Evolutionary conservation across 1,140 invertebrate genomes (phyloP).

Genomic region (Bombus affinis): DNA sequence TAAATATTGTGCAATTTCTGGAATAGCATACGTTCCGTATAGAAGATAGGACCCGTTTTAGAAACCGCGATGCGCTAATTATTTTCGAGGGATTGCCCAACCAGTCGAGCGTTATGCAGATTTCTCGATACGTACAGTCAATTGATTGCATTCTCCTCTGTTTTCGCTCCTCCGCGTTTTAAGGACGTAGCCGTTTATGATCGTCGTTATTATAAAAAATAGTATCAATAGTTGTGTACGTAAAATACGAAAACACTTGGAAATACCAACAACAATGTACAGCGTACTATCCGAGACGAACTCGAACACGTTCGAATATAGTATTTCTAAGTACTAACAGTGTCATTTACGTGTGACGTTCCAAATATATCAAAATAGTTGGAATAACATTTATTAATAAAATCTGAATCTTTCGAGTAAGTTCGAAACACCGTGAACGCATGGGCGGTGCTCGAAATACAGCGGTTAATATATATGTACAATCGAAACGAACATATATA

Average conservation of each 20-base stretch:
- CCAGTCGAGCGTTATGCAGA: neutral
- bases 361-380: slow-evolving; percentile 36
- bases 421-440: neutral
- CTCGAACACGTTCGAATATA: slow-evolving; percentile 27
- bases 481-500: neutral
- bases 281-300: neutral
- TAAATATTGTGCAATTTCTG: slow-evolving; percentile 7
- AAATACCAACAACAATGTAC: slow-evolving; percentile 30
- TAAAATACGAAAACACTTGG: slow-evolving; percentile 37
- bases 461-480: neutral
- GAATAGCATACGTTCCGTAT: neutral
- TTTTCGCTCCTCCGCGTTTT: neutral
- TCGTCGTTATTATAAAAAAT: slow-evolving; percentile 15
- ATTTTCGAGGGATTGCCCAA: neutral
- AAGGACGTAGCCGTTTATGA: slow-evolving; percentile 7
- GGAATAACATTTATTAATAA: slow-evolving; percentile 15
- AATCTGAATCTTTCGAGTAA: slow-evolving; percentile 10
- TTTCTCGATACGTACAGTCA: slow-evolving; percentile 23
- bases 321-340: neutral
- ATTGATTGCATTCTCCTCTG: neutral
- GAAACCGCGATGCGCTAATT: no score
- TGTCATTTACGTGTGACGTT: slow-evolving; percentile 3
- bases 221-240: slow-evolving; percentile 23
- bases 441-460: neutral
- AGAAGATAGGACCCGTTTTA: neutral